phyloP scores from a whole-genome alignment of 2,797 vertebrate genomes.

The Hypotaenidia philippensis region DNA sequence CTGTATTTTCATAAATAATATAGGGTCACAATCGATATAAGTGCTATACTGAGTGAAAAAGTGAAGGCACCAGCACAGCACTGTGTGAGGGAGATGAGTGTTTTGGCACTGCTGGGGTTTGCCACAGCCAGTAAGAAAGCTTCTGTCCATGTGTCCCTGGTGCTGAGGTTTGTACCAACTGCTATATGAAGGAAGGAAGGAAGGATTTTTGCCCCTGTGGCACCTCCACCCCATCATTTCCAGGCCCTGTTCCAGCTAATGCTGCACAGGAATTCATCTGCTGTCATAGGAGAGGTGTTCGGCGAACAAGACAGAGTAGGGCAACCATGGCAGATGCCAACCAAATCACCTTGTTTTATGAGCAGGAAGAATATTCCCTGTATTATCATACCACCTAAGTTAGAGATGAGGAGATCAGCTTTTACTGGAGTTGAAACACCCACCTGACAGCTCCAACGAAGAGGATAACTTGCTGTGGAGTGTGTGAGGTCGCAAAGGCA shows the following conservation, averaged over 20 bases:
- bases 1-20: not conserved
- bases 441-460: not conserved
- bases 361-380: not conserved
- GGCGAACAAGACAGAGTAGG: not conserved
- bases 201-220: not conserved
- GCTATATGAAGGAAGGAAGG: fast-evolving
- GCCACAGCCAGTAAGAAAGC: not conserved
- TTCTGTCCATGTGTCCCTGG: fast-evolving
- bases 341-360: not conserved
- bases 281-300: not conserved
- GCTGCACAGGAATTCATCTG: not conserved
- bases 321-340: not conserved
- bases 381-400: not conserved
- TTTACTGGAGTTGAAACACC: not conserved
- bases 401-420: not conserved
- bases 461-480: not conserved
- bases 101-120: not conserved
- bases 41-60: not conserved
- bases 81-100: not conserved
- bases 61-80: not conserved
- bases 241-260: not conserved
- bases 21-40: not conserved
- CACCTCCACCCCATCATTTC: not conserved
- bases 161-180: not conserved
- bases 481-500: not conserved